Evolutionary conservation across 2,888 invertebrate species (phyloP), one percentile per base, ranked within the genome.

Genomic region (Sarcophaga carnaria): DNA sequence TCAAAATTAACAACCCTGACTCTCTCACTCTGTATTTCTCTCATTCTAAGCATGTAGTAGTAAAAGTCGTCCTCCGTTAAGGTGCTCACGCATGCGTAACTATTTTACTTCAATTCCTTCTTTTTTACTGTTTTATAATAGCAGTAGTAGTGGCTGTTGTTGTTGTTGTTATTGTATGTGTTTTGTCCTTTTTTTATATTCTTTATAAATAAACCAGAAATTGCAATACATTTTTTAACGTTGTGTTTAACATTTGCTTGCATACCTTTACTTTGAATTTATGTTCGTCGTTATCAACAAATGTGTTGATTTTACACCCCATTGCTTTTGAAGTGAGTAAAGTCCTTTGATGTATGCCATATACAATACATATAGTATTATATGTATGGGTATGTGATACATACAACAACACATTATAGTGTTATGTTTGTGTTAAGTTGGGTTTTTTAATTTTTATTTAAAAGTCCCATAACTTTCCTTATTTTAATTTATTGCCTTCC

Each of bases 41-140:
- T 47, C 79, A 1, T 54, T 54, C 3, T 54, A 14, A 54, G 14
- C 1, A 17, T 54, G 10, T 54, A 54, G 54, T 54, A 20, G 47
- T 47, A 69, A n/a, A 17, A 54, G 54, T 54, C 45, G 77, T 80
- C 75, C 81, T 81, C 37, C 66, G 54, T 86, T 87, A 88, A 89
- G 87, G 86, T 88, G 89, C 88, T 88, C 85, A 88, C 84, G 88
- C 88, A 89, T 89, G 89, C 88, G 88, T 88, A 88, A 88, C 89
- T 85, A 83, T 87, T 81, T 83, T 82, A 54, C 63, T 74, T 83
- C 37, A 37, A 25, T 47, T 63, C 25, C 27, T 47, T 64, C 63
- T 62, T 20, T 82, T 83, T 83, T 83, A 83, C 78, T 83, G 72
- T 62, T 70, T 67, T 72, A 49, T 78, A 74, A 82, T 70, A 54